Base-by-base conservation (phyloP, 2,113 vertebrate species). In the pig (Sus scrofa) region DNA sequence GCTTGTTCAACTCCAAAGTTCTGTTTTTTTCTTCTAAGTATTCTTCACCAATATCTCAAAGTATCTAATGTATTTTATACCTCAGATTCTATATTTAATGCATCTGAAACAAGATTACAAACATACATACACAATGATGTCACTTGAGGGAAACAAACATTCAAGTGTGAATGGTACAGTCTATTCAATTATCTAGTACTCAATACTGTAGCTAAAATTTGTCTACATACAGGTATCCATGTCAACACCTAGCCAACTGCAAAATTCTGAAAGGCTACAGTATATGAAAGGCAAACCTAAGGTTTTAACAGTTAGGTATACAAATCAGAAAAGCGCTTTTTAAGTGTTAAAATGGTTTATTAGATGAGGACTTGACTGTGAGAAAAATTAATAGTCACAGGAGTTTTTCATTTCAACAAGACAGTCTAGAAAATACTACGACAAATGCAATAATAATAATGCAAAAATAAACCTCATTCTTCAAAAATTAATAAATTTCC, bases 401-500 rank as follows among this genome's bases (percentile, higher is more conserved):
- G 32, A 83, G 7, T 3, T 60, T 93, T 93, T 90, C 50, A 60
- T 56, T 70, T 84, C 62, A 85, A 71, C n/a, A 56, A 68, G 24
- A 62, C 86, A 95, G 39, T 86, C 63, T 71, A 71, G 63, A 37
- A 93, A 91, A 16, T 60, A 68, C n/a, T 27, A 87, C n/a, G 19
- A 44, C 37, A 32, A 90, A 71, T 56, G 30, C 37, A 86, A 58
- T 81, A 79, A 70, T 30, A 54, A 13, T 68, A 88, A 95, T 86
- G 30, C 30, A 94, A 78, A 96, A 68, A 73, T 73, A 74, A 89
- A 78, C 34, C 30, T 90, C 34, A 50, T 77, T 86, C 71, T 73
- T 79, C 62, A 89, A 85, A 93, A 85, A 22, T 16, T 84, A 89
- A 3, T 68, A 71, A 71, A 20, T 78, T 54, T 44, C 71, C n/a